phyloP scores from a whole-genome alignment of 1,140 invertebrate genomes.

The Pogonognathellus flavescens region DNA sequence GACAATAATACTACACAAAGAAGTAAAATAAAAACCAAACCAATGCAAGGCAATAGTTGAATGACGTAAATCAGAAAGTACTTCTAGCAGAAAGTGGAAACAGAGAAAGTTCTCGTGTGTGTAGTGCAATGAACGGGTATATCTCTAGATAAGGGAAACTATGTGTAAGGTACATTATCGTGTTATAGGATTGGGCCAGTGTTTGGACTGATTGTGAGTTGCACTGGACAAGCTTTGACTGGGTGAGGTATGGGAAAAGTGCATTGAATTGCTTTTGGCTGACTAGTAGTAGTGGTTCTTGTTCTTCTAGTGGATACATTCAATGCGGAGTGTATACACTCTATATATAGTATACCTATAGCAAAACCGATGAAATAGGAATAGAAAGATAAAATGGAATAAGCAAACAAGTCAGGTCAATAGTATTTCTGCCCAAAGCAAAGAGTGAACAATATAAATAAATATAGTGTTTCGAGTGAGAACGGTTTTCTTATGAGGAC shows the following conservation, averaged over 20 bases:
- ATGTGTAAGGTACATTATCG: not conserved
- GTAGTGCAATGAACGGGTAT: not conserved
- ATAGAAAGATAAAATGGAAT: conserved; percentile 11
- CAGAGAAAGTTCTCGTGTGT: not conserved
- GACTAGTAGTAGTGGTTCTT: not conserved
- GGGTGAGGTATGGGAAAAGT: not conserved
- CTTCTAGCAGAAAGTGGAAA: conserved; percentile 22
- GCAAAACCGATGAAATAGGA: not conserved
- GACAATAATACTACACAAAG: conserved; percentile 9
- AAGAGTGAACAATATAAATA: conserved; percentile 12
- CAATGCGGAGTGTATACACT: too few relatives aligned
- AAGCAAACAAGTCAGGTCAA: conserved; percentile 29
- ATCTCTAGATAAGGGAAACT: too few relatives aligned
- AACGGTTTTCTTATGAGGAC: not conserved
- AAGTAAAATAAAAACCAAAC: conserved; percentile 31
- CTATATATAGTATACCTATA: not conserved
- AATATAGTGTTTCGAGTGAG: conserved; percentile 9
- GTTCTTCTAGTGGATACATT: not conserved
- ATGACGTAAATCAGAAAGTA: conserved; percentile 36
- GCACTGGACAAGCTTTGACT: not conserved
- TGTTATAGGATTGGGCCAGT: not conserved
- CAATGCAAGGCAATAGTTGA: conserved; percentile 25
- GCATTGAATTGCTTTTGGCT: conserved; percentile 3
- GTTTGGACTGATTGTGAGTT: too few relatives aligned
- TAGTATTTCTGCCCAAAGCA: not conserved